Base-by-base conservation (phyloP, 2,113 vertebrate genomes). In the Cryptotis parvus region DNA sequence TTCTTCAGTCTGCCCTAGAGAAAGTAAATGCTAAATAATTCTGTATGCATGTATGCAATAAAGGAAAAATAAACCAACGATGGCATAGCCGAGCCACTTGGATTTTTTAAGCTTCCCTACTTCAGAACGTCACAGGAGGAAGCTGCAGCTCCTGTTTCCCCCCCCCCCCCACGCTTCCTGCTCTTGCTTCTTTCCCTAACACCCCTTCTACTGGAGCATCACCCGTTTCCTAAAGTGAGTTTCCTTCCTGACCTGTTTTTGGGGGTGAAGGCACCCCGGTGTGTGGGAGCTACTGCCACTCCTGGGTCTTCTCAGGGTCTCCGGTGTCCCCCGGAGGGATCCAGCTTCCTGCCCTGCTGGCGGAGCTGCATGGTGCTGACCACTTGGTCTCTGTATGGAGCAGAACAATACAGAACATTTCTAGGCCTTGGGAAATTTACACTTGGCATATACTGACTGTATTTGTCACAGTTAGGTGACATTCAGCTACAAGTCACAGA, bases 1-100 rank as follows among this genome's bases (percentile, higher is more conserved):
- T 16, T 85, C 83, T 73, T 58, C 22, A 58, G 55, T 58, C 55
- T 81, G 7, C 63, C 73, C 41, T 63, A 81, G 4, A 84, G 33
- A 41, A 81, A 80, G 63, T 26, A 27, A 80, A 72, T 73, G 16
- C 72, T 58, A 20, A 94, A 49, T 72, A 35, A 58, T 87, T 68
- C 0, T 16, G 5, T 92, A 27, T 49, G 45, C 45, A 49, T 49
- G 45, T 49, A 49, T 49, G 14, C 45, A 49, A 49, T 24, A 31
- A 93, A 10, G 1, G 45, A 45, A 26, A 26, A 1, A 65, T 41
- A 24, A 75, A 68, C 4, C 52, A 45, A 45, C 20, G 82, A 65
- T 79, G n/a, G 7, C 35, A 66, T 29, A 27, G 72, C 39, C 69
- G 33, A 22, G 29, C 87, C 75, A 76, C 49, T n/a, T 37, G 58